Base-by-base conservation (phyloP, 2,113 vertebrate genomes). In the Rhinoderma darwinii region DNA sequence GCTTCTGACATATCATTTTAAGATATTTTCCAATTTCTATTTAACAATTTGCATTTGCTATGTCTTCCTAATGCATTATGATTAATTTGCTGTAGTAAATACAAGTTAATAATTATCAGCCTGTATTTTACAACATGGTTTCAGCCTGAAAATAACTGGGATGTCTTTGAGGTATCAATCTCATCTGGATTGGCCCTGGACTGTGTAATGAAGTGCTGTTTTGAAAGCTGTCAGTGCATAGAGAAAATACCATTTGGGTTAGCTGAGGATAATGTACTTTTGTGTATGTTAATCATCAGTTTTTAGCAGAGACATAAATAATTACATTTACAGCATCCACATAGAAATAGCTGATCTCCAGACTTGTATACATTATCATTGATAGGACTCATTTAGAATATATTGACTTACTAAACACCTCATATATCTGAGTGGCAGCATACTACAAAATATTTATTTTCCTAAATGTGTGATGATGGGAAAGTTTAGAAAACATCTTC, bases 231-330 rank as follows among this genome's bases (percentile, higher is more conserved):
- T 86, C 84, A 86, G 70, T 56, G 61, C 44, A 68, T 18, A 17
- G 44, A 73, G 32, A 86, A 79, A 66, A 61, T 68, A 80, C 63
- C 81, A 81, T 86, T 86, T 86, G 75, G 84, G 84, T 86, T 86
- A 86, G 77, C 61, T 86, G 77, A 81, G 77, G 77, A 86, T 86
- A 86, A 81, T 86, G 50, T 59, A 70, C 43, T 72, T 72, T 80
- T 86, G 76, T 86, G 50, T 81, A 56, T 72, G 84, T 79, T 86
- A 86, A 86, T 86, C 84, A 86, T 77, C 75, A 79, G 59, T 68
- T 86, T 73, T 73, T 72, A 81, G 68, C 66, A 72, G 43, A 86
- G 76, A 72, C 76, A 54, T 72, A 86, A 86, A 73, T 81, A 86
- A 86, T 80, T 73, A 77, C 77, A 81, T 72, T 73, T 81, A 50